phyloP scores from a whole-genome alignment of 2,888 invertebrate species.

The Spodoptera picta region DNA sequence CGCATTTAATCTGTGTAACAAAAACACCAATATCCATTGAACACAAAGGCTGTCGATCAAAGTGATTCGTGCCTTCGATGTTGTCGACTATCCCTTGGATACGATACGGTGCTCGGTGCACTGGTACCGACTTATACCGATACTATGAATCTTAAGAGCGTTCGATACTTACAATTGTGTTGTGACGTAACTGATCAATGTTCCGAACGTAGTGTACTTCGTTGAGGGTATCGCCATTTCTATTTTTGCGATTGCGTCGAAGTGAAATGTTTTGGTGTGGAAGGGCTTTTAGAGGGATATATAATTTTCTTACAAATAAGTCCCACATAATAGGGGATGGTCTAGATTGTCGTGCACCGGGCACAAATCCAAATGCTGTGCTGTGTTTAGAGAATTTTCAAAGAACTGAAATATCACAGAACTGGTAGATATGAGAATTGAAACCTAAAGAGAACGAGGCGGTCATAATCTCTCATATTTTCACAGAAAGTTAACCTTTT shows the following conservation, averaged over 20 bases:
- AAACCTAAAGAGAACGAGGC: too few species aligned
- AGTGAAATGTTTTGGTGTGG: background rate
- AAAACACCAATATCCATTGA: constrained; percentile 17
- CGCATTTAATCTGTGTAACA: background rate
- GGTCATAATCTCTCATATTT: too few species aligned
- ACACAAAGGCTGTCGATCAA: constrained; percentile 57
- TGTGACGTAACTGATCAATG: constrained; percentile 50
- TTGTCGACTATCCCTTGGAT: constrained; percentile 57
- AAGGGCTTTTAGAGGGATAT: too few species aligned
- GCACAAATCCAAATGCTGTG: too few species aligned
- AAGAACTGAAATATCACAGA: too few species aligned
- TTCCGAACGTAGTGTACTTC: background rate
- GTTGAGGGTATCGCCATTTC: constrained; percentile 15
- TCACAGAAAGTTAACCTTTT: too few species aligned
- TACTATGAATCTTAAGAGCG: constrained; percentile 55
- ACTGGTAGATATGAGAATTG: too few species aligned
- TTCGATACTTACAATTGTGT: constrained; percentile 49
- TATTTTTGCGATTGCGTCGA: background rate
- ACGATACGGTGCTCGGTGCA: constrained; percentile 55
- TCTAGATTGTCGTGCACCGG: too few species aligned
- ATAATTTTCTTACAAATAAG: too few species aligned
- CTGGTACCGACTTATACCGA: constrained; percentile 70
- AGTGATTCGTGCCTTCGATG: constrained; percentile 44
- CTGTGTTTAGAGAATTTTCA: too few species aligned
- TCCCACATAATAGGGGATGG: too few species aligned